Conservation (phyloP, 1,140 invertebrate species). For the Ceratina japonica region DNA sequence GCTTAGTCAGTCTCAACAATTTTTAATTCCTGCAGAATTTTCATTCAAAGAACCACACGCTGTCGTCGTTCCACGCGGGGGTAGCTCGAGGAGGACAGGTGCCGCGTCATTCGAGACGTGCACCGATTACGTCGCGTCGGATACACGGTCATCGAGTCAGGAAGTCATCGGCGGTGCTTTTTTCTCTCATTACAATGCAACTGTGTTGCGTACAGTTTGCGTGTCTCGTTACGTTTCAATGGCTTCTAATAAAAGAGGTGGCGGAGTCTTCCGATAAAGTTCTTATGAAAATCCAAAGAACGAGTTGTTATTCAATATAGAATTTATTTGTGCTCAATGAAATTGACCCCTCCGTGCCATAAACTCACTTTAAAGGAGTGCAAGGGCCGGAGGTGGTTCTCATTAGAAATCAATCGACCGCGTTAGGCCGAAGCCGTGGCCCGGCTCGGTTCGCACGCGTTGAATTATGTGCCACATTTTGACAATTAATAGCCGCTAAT, state of each 20-base stretch:
- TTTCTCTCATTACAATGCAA: slow-evolving; percentile 7
- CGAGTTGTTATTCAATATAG: too few relatives aligned
- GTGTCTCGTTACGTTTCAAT: slow-evolving; percentile 15
- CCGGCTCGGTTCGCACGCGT: slow-evolving; percentile 50
- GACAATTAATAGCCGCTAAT: slow-evolving; percentile 77
- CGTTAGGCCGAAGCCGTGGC: slow-evolving; percentile 43
- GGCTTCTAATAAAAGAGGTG: neutral
- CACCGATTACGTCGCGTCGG: slow-evolving; percentile 53
- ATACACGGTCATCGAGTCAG: slow-evolving; percentile 51
- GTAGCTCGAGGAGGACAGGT: neutral
- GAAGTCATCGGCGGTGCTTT: slow-evolving; percentile 42
- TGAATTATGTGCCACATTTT: slow-evolving; percentile 73
- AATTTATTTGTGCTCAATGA: too few relatives aligned
- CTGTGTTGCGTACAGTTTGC: slow-evolving; percentile 16
- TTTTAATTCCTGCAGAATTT: too few relatives aligned
- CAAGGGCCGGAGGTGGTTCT: neutral
- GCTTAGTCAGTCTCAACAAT: too few relatives aligned
- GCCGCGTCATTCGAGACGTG: slow-evolving; percentile 48
- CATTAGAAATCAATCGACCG: slow-evolving; percentile 51
- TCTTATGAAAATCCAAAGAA: too few relatives aligned
- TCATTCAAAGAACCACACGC: too few relatives aligned
- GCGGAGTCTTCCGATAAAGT: neutral
- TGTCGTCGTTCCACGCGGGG: slow-evolving; percentile 36
- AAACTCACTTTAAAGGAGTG: neutral
- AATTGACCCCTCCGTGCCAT: too few relatives aligned